Percentiles rank a stretch among this genome's conserved stretches.
Conservation (phyloP, 2,797 vertebrate species). For the Thalassophryne amazonica region DNA sequence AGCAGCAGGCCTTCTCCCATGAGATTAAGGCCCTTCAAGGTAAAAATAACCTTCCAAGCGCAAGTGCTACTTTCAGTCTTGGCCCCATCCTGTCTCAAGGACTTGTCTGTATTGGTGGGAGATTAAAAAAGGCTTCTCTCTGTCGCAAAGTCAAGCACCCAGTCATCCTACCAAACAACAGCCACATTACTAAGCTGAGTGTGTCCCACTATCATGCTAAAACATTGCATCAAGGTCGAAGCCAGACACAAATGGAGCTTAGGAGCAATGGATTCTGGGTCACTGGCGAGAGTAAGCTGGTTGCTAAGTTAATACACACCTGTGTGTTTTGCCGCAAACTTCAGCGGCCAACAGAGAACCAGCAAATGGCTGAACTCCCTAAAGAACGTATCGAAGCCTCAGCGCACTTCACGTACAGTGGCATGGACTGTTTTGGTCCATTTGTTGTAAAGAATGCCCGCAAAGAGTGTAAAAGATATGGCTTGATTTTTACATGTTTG, state of each 20-base stretch:
- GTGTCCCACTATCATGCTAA: too few species aligned
- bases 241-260: conserved; percentile 8
- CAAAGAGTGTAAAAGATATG: not conserved
- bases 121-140: conserved; percentile 13
- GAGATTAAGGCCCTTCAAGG: too few species aligned
- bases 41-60: not conserved
- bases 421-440: not conserved
- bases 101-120: conserved; percentile 13
- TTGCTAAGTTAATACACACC: conserved; percentile 11
- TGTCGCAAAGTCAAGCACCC: conserved; percentile 7
- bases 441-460: not conserved
- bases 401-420: not conserved
- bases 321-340: conserved; percentile 2
- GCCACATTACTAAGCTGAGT: too few species aligned
- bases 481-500: not conserved
- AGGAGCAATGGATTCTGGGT: conserved; percentile 19
- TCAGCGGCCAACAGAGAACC: not conserved
- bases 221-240: too few species aligned
- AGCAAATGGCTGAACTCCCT: conserved; percentile 8
- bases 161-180: conserved; percentile 17
- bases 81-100: conserved; percentile 5
- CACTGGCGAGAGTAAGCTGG: conserved; percentile 5
- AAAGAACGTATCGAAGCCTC: not conserved
- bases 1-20: conserved; percentile 17
- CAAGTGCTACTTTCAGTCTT: not conserved